Evolutionary conservation across 2,888 invertebrate genomes (phyloP), one percentile per base, ranked within the genome.

Genomic region (Prenolepis imparis): DNA sequence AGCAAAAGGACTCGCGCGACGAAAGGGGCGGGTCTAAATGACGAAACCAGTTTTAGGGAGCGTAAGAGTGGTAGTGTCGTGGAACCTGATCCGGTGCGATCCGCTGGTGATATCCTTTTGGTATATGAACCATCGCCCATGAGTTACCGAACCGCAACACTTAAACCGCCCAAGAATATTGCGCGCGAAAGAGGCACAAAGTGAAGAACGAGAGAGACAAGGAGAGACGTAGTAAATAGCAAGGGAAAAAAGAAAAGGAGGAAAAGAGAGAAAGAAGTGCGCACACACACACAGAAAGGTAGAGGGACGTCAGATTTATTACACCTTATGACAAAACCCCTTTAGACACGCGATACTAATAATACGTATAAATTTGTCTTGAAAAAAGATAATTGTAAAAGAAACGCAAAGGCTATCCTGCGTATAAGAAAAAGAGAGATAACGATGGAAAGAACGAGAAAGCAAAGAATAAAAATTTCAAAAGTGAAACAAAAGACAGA

Each of bases 31-130:
- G 90, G 86, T 78, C 88, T 91, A 91, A 91, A 91, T 89, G 92
- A 92, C 89, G 90, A 92, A 93, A 93, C 93, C 93, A 93, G 93
- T 93, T 93, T 92, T 92, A 87, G 91, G 89, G 90, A 92, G 93
- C 92, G 92, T 91, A 92, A 93, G 90, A 93, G 91, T 84, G 91
- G 92, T 90, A 91, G 90, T 88, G 88, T 86, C 85, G 44, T 39
- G 84, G 84, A 90, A 86, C 87, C 83, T 78, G 88, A 88, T 82
- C 68, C 68, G 83, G 72, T 83, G 88, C 87, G 88, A 89, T 90
- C 84, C 41, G 70, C 85, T 88, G 89, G 84, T 84, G 89, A 84
- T 90, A 90, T 89, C 87, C 85, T 90, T 90, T 90, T 90, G 87
- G 85, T 87, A 87, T 87, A 89, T 90, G 90, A 90, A 87, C 90